Evolutionary conservation across 2,888 invertebrate species (phyloP).

Genomic region (Drosophila glabriapex): DNA sequence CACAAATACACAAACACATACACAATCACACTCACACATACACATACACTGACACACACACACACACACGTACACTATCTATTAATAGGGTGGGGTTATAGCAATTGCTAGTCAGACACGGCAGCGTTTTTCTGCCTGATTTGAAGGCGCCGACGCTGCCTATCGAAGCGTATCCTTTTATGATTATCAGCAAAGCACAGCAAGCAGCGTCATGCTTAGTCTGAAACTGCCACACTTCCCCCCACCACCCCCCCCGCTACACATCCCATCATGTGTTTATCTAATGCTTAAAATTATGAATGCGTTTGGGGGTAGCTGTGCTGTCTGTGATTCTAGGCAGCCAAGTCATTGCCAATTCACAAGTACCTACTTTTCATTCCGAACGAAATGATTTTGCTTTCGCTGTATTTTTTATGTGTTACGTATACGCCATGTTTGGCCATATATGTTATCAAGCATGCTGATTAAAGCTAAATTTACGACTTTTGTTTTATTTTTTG

Average conservation of each 20-base stretch:
- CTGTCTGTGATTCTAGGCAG: slow-evolving; percentile 37
- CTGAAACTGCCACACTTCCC: slow-evolving; percentile 6
- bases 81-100: slow-evolving; percentile 17
- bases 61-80: slow-evolving; percentile 9
- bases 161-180: slow-evolving; percentile 75
- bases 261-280: slow-evolving; percentile 52
- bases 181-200: slow-evolving; percentile 61
- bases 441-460: slow-evolving; percentile 27
- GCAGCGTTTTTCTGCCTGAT: slow-evolving; percentile 79
- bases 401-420: slow-evolving; percentile 22
- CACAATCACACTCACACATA: slow-evolving; percentile 17
- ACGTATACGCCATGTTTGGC: slow-evolving; percentile 43
- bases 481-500: slow-evolving; percentile 39
- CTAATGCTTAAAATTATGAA: slow-evolving; percentile 68
- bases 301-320: slow-evolving; percentile 29
- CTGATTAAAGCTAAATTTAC: slow-evolving; percentile 32
- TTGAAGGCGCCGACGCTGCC: slow-evolving; percentile 64
- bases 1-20: slow-evolving; percentile 36
- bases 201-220: slow-evolving; percentile 61
- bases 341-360: slow-evolving; percentile 53
- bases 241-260: background rate
- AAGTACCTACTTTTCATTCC: slow-evolving; percentile 32
- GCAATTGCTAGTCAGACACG: slow-evolving; percentile 72
- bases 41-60: slow-evolving; percentile 14
- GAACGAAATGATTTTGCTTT: slow-evolving; percentile 11